These are phyloP conservation scores for Aurelia sp. DNA, from an alignment of 30 jellyfish, hydroid and myxozoan species.

Conservation along the genomic window DNA sequence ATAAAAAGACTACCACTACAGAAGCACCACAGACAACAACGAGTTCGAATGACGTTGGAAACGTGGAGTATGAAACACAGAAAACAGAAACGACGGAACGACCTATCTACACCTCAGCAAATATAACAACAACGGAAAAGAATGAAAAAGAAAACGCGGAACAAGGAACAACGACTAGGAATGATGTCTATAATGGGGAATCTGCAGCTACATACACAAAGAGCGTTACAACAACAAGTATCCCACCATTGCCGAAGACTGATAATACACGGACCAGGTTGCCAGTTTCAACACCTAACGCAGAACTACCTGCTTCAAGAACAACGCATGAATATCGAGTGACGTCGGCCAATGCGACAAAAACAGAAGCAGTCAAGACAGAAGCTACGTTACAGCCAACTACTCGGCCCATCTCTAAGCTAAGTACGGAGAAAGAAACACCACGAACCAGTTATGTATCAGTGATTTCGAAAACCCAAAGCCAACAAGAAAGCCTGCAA, in stretches of 20 bases:
- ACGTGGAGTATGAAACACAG: neutral
- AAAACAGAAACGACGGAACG: neutral
- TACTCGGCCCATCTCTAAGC: slow-evolving; percentile 16
- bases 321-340: slow-evolving; percentile 36
- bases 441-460: neutral
- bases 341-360: slow-evolving; percentile 8
- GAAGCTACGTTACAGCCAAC: slow-evolving; percentile 4
- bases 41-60: neutral
- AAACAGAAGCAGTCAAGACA: slow-evolving; percentile 21
- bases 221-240: slow-evolving; percentile 10
- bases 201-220: slow-evolving; percentile 7
- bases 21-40: neutral
- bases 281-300: slow-evolving; percentile 33
- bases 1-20: neutral
- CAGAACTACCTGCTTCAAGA: slow-evolving; percentile 17
- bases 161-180: slow-evolving; percentile 32
- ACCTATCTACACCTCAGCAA: slow-evolving; percentile 22
- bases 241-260: slow-evolving; percentile 29
- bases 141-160: slow-evolving; percentile 23
- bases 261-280: neutral
- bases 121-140: slow-evolving; percentile 22
- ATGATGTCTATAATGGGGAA: neutral
- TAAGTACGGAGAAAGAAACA: neutral
- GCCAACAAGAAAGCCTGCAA: slow-evolving; percentile 12
- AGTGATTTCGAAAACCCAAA: neutral